Percentiles rank a stretch among this genome's conserved stretches.
Conservation (phyloP, 2,888 invertebrate genomes). For the Chymomyza procnemis region DNA sequence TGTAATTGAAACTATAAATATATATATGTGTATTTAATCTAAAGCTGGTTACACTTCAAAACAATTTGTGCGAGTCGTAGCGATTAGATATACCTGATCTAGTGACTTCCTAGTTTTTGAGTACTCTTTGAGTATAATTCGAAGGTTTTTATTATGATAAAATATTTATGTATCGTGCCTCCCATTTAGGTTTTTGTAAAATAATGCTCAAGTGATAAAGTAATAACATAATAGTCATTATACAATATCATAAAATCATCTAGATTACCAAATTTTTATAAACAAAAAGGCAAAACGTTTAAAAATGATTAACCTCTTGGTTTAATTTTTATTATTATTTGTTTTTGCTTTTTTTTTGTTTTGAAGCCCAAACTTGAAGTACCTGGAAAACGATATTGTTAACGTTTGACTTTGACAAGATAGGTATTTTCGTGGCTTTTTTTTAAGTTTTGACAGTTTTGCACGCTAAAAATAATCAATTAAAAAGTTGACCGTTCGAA, state of each 20-base stretch:
- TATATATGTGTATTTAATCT: no score
- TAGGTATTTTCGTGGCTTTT: neutral
- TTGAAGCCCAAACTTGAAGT: neutral
- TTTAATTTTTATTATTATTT: no score
- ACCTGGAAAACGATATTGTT: neutral
- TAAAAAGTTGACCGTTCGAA: neutral
- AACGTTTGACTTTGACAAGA: neutral
- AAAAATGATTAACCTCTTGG: no score
- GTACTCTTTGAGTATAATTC: neutral
- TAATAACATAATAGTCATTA: neutral
- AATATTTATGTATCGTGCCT: neutral
- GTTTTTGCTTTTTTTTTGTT: neutral
- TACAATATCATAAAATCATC: neutral
- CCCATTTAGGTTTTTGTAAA: neutral
- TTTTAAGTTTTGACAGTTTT: neutral
- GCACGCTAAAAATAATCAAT: neutral
- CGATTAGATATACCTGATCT: neutral
- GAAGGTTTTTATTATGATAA: neutral
- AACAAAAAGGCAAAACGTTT: neutral
- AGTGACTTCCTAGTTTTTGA: neutral
- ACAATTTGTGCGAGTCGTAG: no score
- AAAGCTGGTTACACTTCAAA: no score
- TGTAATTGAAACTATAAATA: neutral
- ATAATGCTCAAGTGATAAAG: neutral
- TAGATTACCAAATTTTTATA: neutral